Evolutionary conservation across 2,113 vertebrate species (phyloP).

Genomic region (Pachypanchax playfairii): DNA sequence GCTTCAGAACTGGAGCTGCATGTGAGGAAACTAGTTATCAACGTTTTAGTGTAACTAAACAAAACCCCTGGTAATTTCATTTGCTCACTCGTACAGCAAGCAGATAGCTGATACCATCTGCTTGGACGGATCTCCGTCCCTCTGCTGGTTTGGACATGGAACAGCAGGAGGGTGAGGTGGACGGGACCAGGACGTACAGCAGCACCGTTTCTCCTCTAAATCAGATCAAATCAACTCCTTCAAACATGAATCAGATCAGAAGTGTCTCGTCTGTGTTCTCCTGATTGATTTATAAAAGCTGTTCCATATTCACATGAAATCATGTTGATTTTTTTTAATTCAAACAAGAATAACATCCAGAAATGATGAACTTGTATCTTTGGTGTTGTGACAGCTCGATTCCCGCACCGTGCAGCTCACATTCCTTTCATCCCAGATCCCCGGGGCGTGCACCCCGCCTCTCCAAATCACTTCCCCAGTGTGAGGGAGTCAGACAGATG

Average conservation of each 20-base stretch:
- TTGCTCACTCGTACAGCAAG: slow-evolving; percentile 18
- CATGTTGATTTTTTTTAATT: no score
- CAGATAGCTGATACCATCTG: slow-evolving; percentile 20
- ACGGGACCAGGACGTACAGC: slow-evolving; percentile 34
- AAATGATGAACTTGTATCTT: slow-evolving; percentile 51
- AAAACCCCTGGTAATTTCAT: slow-evolving; percentile 59
- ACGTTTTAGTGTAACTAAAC: slow-evolving; percentile 64
- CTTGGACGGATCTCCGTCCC: slow-evolving; percentile 6
- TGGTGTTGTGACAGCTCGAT: slow-evolving; percentile 71
- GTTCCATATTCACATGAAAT: no score
- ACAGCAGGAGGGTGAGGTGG: no score
- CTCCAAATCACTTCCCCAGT: slow-evolving; percentile 25
- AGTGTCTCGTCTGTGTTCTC: not conserved
- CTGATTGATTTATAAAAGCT: no score
- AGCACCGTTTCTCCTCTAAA: not conserved
- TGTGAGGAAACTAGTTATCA: slow-evolving; percentile 54
- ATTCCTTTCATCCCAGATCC: slow-evolving; percentile 69
- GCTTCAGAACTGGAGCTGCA: slow-evolving; percentile 38
- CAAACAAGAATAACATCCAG: not conserved
- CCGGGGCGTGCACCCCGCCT: slow-evolving; percentile 44
- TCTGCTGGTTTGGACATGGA: no score
- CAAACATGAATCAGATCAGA: slow-evolving; percentile 1
- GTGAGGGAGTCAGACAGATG: slow-evolving; percentile 64
- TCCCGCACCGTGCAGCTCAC: slow-evolving; percentile 53
- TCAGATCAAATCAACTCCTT: not conserved